phyloP scores from a whole-genome alignment of 2,113 vertebrate genomes.

The Myrmecobius fasciatus region DNA sequence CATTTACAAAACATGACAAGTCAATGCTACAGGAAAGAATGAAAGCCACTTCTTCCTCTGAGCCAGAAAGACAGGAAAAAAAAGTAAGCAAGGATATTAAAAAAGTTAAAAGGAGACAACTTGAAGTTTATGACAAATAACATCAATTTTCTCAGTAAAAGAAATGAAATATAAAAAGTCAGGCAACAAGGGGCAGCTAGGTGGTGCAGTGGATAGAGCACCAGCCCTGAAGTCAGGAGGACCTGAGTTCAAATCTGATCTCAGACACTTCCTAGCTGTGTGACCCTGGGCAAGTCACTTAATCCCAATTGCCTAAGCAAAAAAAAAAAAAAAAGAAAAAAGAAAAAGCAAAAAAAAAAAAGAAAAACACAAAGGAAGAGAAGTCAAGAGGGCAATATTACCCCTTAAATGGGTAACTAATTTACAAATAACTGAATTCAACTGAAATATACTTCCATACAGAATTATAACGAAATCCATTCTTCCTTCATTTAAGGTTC shows the following conservation, averaged over 20 bases:
- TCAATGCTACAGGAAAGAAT: neutral
- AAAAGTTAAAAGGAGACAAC: neutral
- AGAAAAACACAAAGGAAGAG: no score
- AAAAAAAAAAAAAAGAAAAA: no score
- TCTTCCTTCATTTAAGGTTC: neutral
- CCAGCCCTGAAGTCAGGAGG: no score
- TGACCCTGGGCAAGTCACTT: no score
- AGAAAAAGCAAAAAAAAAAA: no score
- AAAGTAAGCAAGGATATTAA: neutral
- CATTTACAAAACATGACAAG: neutral
- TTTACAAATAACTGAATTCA: neutral
- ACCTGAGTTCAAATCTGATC: no score
- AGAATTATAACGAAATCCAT: neutral
- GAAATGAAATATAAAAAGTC: neutral
- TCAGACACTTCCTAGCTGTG: no score
- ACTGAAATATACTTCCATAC: neutral
- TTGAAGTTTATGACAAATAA: neutral
- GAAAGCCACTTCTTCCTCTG: neutral
- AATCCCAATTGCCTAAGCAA: no score
- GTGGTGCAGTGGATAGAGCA: no score
- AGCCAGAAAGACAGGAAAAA: neutral
- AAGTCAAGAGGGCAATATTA: neutral
- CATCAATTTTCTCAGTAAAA: neutral
- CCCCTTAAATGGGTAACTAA: neutral
- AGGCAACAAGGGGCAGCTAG: no score